Conservation (phyloP, 2,113 vertebrate species). For the Murina feae region DNA sequence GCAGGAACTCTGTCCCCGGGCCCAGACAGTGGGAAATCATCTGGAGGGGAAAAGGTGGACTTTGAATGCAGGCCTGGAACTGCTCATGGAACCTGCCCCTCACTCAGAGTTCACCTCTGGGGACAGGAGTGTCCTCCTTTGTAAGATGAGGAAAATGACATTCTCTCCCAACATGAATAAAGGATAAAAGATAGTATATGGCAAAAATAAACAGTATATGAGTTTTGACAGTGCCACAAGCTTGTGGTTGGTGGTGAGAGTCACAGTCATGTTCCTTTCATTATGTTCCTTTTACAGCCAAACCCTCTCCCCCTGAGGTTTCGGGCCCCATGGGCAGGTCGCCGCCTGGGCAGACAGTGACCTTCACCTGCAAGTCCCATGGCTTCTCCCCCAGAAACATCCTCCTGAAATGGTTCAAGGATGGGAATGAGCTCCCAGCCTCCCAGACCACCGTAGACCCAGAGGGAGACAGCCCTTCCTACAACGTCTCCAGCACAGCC, state of each 20-base stretch:
- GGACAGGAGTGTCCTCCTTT: not conserved
- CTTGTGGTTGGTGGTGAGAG: accelerated
- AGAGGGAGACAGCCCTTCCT: accelerated
- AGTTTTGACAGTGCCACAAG: too few relatives aligned
- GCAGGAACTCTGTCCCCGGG: too few relatives aligned
- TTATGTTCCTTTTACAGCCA: constrained; percentile 8
- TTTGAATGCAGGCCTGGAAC: not conserved
- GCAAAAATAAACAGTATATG: too few relatives aligned
- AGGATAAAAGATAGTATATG: not conserved
- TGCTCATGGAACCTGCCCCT: not conserved
- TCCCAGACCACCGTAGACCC: accelerated
- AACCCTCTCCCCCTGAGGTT: not conserved
- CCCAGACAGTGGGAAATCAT: too few relatives aligned
- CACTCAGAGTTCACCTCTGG: not conserved
- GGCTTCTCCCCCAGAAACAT: constrained; percentile 65
- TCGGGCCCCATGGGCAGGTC: accelerated
- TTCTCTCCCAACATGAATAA: not conserved
- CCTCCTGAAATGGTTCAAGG: constrained; percentile 55
- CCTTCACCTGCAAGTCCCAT: constrained; percentile 52
- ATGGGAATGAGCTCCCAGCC: accelerated
- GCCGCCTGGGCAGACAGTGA: accelerated
- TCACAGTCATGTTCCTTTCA: not conserved
- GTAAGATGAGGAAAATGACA: not conserved
- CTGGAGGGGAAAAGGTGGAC: too few relatives aligned
- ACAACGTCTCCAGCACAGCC: constrained; percentile 2